These are phyloP conservation scores for Aplysia californica DNA, from an alignment of 1,140 invertebrate species.

Conservation along the genomic window DNA sequence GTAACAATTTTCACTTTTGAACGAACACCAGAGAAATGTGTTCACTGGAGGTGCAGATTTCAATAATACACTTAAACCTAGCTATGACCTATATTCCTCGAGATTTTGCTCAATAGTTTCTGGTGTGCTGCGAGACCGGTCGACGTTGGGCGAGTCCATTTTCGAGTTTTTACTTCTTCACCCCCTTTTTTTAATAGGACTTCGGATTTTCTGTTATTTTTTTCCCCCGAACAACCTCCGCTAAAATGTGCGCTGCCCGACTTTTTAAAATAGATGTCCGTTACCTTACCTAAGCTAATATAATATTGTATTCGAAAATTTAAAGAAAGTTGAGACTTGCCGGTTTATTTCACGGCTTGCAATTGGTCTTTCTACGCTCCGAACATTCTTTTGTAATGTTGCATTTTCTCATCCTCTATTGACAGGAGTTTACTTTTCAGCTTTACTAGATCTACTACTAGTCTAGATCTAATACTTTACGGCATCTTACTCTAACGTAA, in stretches of 20 bases:
- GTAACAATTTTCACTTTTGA: no score
- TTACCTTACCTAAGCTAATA: no score
- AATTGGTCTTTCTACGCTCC: no score
- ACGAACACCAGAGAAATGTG: no score
- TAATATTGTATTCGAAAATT: no score
- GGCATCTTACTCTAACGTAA: no score
- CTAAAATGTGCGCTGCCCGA: background rate
- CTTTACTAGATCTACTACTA: background rate
- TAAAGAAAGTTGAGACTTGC: no score
- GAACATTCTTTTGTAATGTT: no score
- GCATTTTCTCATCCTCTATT: no score
- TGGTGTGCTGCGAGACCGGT: slow-evolving; percentile 50
- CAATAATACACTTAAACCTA: slow-evolving; percentile 48
- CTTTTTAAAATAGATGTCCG: no score
- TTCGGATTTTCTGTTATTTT: background rate
- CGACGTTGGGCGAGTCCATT: slow-evolving; percentile 31
- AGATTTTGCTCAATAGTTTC: slow-evolving; percentile 54
- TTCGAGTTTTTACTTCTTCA: background rate
- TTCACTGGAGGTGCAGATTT: slow-evolving; percentile 31
- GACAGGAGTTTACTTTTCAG: background rate
- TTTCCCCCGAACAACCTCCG: background rate
- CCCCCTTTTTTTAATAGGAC: background rate
- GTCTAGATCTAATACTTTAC: no score
- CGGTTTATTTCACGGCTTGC: no score
- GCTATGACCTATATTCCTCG: slow-evolving; percentile 53